Conservation (phyloP, 1,140 invertebrate genomes). For the Drosophila persimilis region DNA sequence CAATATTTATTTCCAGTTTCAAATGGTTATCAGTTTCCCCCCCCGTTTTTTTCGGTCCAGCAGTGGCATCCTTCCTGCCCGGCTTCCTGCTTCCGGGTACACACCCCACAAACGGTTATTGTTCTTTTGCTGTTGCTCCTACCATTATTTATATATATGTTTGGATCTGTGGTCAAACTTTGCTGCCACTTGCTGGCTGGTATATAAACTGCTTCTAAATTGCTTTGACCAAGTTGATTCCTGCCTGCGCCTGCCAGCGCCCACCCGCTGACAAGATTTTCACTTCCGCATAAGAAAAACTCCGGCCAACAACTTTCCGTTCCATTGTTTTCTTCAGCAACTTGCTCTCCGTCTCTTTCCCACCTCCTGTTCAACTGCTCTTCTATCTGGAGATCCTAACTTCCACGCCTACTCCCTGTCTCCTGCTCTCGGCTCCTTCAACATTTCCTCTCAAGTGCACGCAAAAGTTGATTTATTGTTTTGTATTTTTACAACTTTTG, state of each 20-base stretch:
- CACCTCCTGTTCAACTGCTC: slow-evolving; percentile 15
- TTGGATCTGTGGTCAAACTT: slow-evolving; percentile 54
- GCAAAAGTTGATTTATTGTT: slow-evolving; percentile 62
- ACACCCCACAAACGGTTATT: slow-evolving; percentile 30
- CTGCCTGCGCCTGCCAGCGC: neutral
- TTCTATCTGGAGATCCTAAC: neutral
- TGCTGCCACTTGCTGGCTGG: slow-evolving; percentile 10
- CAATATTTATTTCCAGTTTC: slow-evolving; percentile 43
- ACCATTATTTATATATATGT: slow-evolving; percentile 4
- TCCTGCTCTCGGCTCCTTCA: too few species aligned
- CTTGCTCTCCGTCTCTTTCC: slow-evolving; percentile 3
- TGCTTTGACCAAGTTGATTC: slow-evolving; percentile 58
- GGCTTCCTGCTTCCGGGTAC: slow-evolving; percentile 8
- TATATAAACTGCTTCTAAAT: slow-evolving; percentile 66
- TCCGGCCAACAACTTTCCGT: slow-evolving; percentile 38
- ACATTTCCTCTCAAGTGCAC: slow-evolving; percentile 20
- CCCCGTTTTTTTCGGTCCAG: slow-evolving; percentile 9
- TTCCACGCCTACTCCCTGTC: too few species aligned
- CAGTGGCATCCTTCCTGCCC: slow-evolving; percentile 24
- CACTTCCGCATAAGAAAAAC: slow-evolving; percentile 48
- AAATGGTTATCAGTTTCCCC: slow-evolving; percentile 25
- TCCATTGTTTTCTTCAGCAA: slow-evolving; percentile 39
- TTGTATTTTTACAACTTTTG: slow-evolving; percentile 58
- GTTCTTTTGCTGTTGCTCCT: slow-evolving; percentile 6
- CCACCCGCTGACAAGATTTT: slow-evolving; percentile 51